phyloP scores from a whole-genome alignment of 2,888 invertebrate species.

The Octonoba sinensis region DNA sequence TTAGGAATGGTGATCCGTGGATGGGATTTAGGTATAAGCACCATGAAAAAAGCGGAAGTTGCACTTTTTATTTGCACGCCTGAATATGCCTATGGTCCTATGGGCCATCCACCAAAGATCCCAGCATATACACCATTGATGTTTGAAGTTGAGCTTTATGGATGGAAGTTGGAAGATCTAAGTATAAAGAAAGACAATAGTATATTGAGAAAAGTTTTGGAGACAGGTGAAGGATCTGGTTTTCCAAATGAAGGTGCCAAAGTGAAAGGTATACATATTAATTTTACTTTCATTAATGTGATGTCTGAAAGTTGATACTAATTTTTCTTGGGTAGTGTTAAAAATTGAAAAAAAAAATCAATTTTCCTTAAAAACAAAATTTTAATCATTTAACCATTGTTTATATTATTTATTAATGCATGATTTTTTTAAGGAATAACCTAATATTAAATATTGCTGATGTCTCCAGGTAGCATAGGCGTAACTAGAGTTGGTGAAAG shows the following conservation, averaged over 20 bases:
- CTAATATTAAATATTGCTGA: too few species aligned
- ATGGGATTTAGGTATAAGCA: conserved; percentile 93
- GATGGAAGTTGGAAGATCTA: conserved; percentile 90
- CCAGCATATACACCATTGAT: conserved; percentile 88
- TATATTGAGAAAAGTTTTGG: conserved; percentile 81
- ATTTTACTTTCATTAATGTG: not conserved
- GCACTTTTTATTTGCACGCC: conserved; percentile 86
- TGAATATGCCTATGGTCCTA: conserved; percentile 89
- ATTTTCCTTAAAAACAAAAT: not conserved
- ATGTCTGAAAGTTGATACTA: conserved; percentile 63
- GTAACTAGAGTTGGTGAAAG: too few species aligned
- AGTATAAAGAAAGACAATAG: conserved; percentile 86
- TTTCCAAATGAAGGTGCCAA: conserved; percentile 85
- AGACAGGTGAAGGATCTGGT: conserved; percentile 79
- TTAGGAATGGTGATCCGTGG: conserved; percentile 87
- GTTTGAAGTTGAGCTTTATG: conserved; percentile 85
- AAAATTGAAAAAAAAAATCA: not conserved
- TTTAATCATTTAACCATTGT: not conserved
- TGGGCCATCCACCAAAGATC: conserved; percentile 88
- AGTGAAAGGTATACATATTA: conserved; percentile 79
- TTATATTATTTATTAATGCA: not conserved
- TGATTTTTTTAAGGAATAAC: too few species aligned
- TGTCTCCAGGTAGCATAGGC: too few species aligned
- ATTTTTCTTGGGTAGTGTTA: conserved; percentile 33
- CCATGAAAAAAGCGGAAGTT: conserved; percentile 92